These are phyloP conservation scores for Alces alces DNA, from an alignment of 2,113 vertebrate genomes.

Conservation along the genomic window DNA sequence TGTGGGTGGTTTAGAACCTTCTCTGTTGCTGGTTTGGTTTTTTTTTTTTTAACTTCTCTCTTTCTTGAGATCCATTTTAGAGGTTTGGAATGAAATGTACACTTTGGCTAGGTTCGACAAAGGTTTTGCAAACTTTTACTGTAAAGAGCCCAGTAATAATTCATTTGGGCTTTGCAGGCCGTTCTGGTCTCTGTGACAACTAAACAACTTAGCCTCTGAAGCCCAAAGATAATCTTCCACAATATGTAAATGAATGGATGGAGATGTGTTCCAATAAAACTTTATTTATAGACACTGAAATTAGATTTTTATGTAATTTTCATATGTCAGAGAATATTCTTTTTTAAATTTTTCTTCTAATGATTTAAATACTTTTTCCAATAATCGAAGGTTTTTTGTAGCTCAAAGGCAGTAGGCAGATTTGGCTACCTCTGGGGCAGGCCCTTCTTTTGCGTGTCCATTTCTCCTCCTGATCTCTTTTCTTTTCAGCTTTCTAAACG, in stretches of 20 bases:
- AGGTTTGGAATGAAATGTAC: neutral
- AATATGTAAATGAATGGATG: neutral
- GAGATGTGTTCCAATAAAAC: neutral
- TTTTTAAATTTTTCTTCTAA: neutral
- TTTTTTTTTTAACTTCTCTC: accelerated
- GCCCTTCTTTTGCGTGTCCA: neutral
- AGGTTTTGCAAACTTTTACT: neutral
- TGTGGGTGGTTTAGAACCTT: neutral
- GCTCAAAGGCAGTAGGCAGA: neutral
- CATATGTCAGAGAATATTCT: neutral
- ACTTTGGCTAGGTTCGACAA: neutral
- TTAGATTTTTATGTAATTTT: neutral
- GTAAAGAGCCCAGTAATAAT: neutral
- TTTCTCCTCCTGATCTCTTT: neutral
- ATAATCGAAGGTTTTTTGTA: neutral
- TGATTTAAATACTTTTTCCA: neutral
- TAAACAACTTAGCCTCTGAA: neutral
- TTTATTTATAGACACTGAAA: neutral
- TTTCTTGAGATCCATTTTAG: constrained; percentile 6
- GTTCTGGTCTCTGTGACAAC: neutral
- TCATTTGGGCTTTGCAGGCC: neutral
- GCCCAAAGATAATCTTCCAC: neutral
- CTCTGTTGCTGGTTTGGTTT: neutral
- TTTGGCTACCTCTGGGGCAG: neutral
- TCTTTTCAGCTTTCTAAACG: neutral